phyloP scores from a whole-genome alignment of 2,888 invertebrate species.

The Mesorhabditis belari region DNA sequence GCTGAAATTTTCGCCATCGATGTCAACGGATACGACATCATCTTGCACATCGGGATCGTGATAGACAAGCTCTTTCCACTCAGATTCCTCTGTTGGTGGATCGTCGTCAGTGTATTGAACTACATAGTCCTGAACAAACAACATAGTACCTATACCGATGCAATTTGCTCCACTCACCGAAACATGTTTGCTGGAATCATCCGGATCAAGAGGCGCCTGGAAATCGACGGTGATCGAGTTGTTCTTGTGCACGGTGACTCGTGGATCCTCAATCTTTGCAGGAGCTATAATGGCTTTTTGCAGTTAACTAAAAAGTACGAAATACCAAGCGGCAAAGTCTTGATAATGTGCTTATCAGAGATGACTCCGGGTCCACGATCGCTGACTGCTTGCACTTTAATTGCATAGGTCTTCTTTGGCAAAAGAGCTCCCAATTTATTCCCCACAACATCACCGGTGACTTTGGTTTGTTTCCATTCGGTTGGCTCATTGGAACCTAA shows the following conservation, averaged over 20 bases:
- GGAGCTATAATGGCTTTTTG: conserved; percentile 25
- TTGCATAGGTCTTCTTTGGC: conserved; percentile 45
- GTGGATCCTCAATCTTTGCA: conserved; percentile 11
- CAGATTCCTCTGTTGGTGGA: conserved; percentile 40
- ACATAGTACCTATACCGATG: not conserved
- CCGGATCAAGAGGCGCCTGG: conserved; percentile 41
- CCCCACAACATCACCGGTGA: conserved; percentile 34
- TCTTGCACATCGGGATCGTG: conserved; percentile 35
- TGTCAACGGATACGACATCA: conserved; percentile 20
- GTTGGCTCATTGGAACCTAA: conserved; percentile 34
- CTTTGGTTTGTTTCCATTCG: conserved; percentile 39
- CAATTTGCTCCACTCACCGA: conserved; percentile 2
- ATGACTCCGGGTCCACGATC: conserved; percentile 49
- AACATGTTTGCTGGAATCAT: conserved; percentile 40
- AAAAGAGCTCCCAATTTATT: conserved; percentile 35
- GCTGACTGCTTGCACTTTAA: conserved; percentile 47
- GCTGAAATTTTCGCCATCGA: conserved; percentile 51
- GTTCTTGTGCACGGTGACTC: conserved; percentile 41
- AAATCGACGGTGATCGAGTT: conserved; percentile 46
- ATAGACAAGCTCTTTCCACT: conserved; percentile 48
- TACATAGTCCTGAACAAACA: conserved; percentile 33
- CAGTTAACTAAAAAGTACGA: not conserved
- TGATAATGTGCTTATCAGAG: conserved; percentile 38
- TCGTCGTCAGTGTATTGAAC: conserved; percentile 49
- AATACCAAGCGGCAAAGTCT: conserved; percentile 39